These are phyloP conservation scores for Nannoperca obscura DNA, from an alignment of 2,797 vertebrate genomes.

Conservation along the genomic window DNA sequence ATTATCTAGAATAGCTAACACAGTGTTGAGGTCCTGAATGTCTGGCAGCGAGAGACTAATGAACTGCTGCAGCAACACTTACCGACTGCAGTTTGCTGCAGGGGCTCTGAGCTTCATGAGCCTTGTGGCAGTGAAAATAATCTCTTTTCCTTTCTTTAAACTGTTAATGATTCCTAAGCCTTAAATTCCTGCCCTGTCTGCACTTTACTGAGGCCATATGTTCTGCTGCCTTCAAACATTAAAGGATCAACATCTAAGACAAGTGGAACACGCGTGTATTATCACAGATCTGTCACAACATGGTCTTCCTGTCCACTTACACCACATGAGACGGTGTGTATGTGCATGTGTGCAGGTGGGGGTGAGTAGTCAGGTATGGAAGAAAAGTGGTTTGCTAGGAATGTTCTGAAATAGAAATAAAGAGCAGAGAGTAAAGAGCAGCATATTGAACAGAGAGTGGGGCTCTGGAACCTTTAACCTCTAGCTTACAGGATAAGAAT, in stretches of 20 bases:
- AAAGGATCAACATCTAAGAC: slow-evolving; percentile 63
- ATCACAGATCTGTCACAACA: slow-evolving; percentile 31
- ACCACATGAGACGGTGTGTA: not conserved
- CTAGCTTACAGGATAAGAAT: not conserved
- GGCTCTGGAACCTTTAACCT: slow-evolving; percentile 27
- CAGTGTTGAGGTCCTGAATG: slow-evolving; percentile 5
- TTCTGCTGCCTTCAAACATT: slow-evolving; percentile 64
- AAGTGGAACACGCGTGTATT: slow-evolving; percentile 34
- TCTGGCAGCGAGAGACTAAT: slow-evolving; percentile 36
- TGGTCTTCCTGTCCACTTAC: not conserved
- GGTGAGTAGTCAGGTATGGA: not conserved
- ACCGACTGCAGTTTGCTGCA: slow-evolving; percentile 27
- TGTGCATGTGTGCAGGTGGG: not conserved
- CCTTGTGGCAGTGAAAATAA: slow-evolving; percentile 61
- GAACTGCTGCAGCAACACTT: slow-evolving; percentile 39
- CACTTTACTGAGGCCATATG: slow-evolving; percentile 67
- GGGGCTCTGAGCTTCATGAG: slow-evolving; percentile 25
- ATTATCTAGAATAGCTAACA: slow-evolving; percentile 23
- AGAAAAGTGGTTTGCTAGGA: not conserved
- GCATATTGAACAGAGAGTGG: not conserved
- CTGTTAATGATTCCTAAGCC: slow-evolving; percentile 70
- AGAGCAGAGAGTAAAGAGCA: not conserved
- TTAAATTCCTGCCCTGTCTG: slow-evolving; percentile 49
- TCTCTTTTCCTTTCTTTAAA: slow-evolving; percentile 75
- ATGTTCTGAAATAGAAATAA: not conserved